These are phyloP conservation scores for Etheostoma nigrum DNA, from an alignment of 2,797 vertebrate genomes.

Conservation along the genomic window DNA sequence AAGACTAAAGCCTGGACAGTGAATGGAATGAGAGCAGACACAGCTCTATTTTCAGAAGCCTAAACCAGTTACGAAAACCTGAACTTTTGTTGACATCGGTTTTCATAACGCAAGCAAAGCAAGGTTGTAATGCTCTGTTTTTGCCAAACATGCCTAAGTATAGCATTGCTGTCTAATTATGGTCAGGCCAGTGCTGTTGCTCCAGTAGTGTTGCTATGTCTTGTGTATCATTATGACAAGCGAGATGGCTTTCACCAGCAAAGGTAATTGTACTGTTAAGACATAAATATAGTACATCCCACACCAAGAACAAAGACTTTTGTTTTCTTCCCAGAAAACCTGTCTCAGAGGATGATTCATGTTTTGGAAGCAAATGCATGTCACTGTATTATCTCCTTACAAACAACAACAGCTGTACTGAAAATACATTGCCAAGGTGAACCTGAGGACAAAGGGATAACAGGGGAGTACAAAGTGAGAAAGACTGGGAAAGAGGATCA, in stretches of 20 bases:
- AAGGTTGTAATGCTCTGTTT: slow-evolving; percentile 74
- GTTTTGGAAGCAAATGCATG: slow-evolving; percentile 58
- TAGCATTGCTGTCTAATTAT: slow-evolving; percentile 81
- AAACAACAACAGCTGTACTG: slow-evolving; percentile 35
- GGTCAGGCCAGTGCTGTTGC: slow-evolving; percentile 68
- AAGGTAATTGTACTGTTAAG: slow-evolving; percentile 79
- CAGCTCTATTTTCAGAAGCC: slow-evolving; percentile 46
- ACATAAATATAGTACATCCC: slow-evolving; percentile 74
- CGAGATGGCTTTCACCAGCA: slow-evolving; percentile 68
- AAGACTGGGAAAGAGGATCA: slow-evolving; percentile 14
- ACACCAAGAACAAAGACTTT: slow-evolving; percentile 65
- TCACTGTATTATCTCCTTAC: slow-evolving; percentile 51
- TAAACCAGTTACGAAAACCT: slow-evolving; percentile 54
- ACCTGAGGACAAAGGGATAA: slow-evolving; percentile 37
- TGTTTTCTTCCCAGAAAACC: slow-evolving; percentile 70
- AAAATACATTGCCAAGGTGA: slow-evolving; percentile 48
- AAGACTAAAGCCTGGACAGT: slow-evolving; percentile 19
- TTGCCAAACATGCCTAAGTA: slow-evolving; percentile 74
- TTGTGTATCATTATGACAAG: slow-evolving; percentile 75
- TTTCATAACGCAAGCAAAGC: slow-evolving; percentile 53
- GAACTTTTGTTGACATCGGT: slow-evolving; percentile 67
- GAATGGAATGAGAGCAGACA: slow-evolving; percentile 18
- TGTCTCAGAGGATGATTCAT: slow-evolving; percentile 58
- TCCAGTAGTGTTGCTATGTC: slow-evolving; percentile 62
- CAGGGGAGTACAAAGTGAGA: slow-evolving; percentile 31